Percentiles rank a stretch among this genome's conserved stretches.
These are phyloP conservation scores for Urechis unicinctus DNA, from an alignment of 2,888 invertebrate species.

Conservation along the genomic window DNA sequence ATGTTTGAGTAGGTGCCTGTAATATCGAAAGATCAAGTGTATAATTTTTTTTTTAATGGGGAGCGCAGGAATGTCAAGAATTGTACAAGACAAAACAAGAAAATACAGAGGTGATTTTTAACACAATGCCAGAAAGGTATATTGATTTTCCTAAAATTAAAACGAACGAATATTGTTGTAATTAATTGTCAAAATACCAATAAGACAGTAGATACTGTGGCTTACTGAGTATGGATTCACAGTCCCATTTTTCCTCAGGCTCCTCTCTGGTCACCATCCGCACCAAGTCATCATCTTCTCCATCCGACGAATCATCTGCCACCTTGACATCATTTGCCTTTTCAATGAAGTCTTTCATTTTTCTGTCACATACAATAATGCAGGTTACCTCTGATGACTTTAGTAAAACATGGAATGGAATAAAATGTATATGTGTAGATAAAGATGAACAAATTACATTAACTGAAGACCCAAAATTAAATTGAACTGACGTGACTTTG, in stretches of 20 bases:
- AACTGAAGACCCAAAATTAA: neutral
- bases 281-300: slow-evolving; percentile 40
- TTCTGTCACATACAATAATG: slow-evolving; percentile 22
- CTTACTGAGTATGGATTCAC: slow-evolving; percentile 73
- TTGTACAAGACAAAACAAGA: no score
- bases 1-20: slow-evolving; percentile 76
- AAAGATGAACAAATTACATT: neutral
- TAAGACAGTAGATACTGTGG: neutral
- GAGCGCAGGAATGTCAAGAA: neutral
- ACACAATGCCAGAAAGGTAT: neutral
- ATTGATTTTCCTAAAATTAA: neutral
- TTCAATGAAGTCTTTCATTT: slow-evolving; percentile 30
- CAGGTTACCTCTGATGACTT: no score
- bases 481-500: slow-evolving; percentile 22
- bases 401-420: no score
- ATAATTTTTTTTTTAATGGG: neutral
- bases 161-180: no score
- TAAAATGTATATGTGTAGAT: no score
- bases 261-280: slow-evolving; percentile 57
- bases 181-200: no score
- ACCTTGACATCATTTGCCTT: slow-evolving; percentile 22
- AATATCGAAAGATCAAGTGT: slow-evolving; percentile 6
- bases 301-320: slow-evolving; percentile 27
- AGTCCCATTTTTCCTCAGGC: slow-evolving; percentile 75
- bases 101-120: neutral